Conservation (phyloP, 2,113 vertebrate species). For the Hydrochoerus hydrochaeris region DNA sequence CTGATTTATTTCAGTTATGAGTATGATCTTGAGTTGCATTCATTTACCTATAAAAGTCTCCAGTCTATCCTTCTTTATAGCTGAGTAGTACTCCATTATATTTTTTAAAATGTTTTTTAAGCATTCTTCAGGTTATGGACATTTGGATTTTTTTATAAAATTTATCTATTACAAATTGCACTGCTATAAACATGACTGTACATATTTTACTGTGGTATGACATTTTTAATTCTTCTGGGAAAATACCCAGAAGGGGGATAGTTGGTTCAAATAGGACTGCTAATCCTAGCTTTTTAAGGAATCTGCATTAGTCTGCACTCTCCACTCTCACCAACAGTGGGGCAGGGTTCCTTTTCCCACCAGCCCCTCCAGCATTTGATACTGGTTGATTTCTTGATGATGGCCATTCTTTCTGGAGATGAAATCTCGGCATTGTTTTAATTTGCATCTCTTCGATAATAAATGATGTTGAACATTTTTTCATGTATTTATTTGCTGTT, state of each 20-base stretch:
- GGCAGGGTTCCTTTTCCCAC: not conserved
- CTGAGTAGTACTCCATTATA: not conserved
- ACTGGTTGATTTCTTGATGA: not conserved
- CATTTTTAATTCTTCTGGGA: not conserved
- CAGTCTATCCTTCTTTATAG: not conserved
- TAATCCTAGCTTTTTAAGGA: not conserved
- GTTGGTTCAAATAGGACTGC: not conserved
- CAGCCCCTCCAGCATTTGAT: not conserved
- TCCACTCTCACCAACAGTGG: not conserved
- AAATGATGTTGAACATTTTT: not conserved
- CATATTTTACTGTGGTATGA: not conserved
- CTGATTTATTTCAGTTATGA: not conserved
- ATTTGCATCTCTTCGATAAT: not conserved
- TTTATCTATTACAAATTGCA: not conserved
- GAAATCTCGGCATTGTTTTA: not conserved
- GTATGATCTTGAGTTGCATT: not conserved
- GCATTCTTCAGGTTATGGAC: not conserved
- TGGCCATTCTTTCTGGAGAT: not conserved
- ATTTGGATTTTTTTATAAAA: not conserved
- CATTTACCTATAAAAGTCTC: not conserved
- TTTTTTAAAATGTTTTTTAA: not conserved
- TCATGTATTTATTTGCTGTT: not conserved
- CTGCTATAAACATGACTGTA: not conserved
- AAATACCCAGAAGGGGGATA: not conserved
- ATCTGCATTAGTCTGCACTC: not conserved